Evolutionary conservation across 2,888 invertebrate species (phyloP), one percentile per base, ranked within the genome.

Genomic region (Aspidiotus rigidus): DNA sequence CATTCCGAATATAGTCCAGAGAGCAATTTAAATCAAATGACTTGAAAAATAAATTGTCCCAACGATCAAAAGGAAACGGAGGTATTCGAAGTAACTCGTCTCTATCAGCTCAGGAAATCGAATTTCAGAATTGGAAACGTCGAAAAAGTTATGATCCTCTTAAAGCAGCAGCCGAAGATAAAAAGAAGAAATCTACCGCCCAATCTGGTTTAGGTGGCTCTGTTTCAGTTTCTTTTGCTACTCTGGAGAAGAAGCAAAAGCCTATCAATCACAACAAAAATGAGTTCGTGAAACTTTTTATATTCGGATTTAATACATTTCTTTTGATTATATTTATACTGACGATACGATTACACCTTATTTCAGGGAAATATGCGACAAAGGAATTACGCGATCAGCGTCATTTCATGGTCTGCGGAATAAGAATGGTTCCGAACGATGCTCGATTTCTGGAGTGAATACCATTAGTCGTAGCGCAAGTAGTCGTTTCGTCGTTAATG

Each of bases 91-190:
- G 59, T 13, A 59, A 28, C 76, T 88, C 88, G 41, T 86, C 87
- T 0, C 79, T 88, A 7, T 86, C 87, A 0, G 82, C 86, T 59
- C 86, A 88, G 78, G 93, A 93, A 78, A 86, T 87, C 9, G 90
- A 92, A 76, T 86, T 93, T 81, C 93, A 93, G 78, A 95, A 95
- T 80, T 97, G 96, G 96, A 92, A 94, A 77, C 84, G 96, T 71
- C 82, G 97, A 72, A 95, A 95, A 75, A 93, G 90, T 74, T 97
- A 97, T 79, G 94, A 97, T 80, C 96, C 96, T 41, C 87, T 92
- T 85, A 90, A 89, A 78, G 92, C 95, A 0, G 95, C 94, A 0
- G 91, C 91, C 17, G 92, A 93, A 77, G 93, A 89, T 39, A 86
- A 84, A 75, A 84, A 83, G 75, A 85, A 84, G 66, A 78, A 79